phyloP scores from a whole-genome alignment of 2,113 vertebrate genomes.

The Lagopus muta region DNA sequence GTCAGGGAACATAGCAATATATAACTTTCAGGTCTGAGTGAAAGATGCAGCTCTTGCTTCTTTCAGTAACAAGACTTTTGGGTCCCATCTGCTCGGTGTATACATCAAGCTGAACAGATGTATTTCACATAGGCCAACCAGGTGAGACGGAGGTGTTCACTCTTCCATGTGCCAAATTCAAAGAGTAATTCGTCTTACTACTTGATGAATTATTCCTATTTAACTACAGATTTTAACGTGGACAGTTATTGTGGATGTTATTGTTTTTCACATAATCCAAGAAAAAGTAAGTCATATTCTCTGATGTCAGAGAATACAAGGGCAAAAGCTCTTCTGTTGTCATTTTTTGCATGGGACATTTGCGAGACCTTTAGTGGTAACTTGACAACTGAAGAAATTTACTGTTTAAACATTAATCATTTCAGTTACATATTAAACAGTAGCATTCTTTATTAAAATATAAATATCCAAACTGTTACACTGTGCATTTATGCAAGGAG shows the following conservation, averaged over 20 bases:
- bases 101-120: neutral
- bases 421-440: conserved; percentile 61
- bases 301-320: neutral
- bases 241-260: neutral
- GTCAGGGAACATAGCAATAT: neutral
- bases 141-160: neutral
- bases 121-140: neutral
- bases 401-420: conserved; percentile 60
- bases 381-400: conserved; percentile 32
- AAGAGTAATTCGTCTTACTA: neutral
- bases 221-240: neutral
- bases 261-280: neutral
- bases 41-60: neutral
- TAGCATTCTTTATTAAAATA: conserved; percentile 3
- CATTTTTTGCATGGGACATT: neutral
- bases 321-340: neutral
- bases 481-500: conserved; percentile 2
- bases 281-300: neutral
- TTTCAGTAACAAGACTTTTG: neutral
- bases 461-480: neutral
- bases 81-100: neutral
- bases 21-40: neutral
- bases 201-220: neutral
- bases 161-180: neutral
- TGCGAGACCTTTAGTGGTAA: conserved; percentile 11